Evolutionary conservation across 2,113 vertebrate genomes (phyloP).

Genomic region (Terrapene triunguis): DNA sequence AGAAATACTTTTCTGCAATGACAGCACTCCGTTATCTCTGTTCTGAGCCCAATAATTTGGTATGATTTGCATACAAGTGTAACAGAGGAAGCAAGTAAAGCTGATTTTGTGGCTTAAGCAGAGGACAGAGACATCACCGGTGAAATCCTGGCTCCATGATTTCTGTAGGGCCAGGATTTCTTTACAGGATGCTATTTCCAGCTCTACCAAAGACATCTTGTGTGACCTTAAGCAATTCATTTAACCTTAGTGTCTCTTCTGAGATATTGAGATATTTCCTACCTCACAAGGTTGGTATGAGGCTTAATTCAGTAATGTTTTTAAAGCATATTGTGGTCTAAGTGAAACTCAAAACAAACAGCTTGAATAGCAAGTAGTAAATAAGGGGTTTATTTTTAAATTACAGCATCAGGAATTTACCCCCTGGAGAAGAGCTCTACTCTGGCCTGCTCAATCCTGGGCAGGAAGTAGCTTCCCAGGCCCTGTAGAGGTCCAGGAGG

Average conservation of each 20-base stretch:
- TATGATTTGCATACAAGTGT: neutral
- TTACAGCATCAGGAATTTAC: neutral
- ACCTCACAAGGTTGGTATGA: neutral
- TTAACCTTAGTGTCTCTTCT: neutral
- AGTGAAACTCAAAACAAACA: neutral
- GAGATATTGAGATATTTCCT: neutral
- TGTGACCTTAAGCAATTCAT: neutral
- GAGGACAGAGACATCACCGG: neutral
- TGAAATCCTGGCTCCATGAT: neutral
- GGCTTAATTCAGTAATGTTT: neutral
- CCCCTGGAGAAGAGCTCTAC: neutral
- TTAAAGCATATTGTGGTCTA: neutral
- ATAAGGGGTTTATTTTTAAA: neutral
- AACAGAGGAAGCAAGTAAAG: neutral
- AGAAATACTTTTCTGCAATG: neutral
- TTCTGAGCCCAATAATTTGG: neutral
- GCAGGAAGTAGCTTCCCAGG: neutral
- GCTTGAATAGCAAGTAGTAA: neutral
- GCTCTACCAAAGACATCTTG: fast-evolving
- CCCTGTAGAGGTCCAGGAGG: neutral
- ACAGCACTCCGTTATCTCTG: neutral
- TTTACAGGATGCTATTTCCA: neutral
- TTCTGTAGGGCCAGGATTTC: neutral
- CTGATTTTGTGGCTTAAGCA: neutral
- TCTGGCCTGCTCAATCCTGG: neutral